Conservation (phyloP, 2,888 invertebrate genomes). For the Phalangium opilio region DNA sequence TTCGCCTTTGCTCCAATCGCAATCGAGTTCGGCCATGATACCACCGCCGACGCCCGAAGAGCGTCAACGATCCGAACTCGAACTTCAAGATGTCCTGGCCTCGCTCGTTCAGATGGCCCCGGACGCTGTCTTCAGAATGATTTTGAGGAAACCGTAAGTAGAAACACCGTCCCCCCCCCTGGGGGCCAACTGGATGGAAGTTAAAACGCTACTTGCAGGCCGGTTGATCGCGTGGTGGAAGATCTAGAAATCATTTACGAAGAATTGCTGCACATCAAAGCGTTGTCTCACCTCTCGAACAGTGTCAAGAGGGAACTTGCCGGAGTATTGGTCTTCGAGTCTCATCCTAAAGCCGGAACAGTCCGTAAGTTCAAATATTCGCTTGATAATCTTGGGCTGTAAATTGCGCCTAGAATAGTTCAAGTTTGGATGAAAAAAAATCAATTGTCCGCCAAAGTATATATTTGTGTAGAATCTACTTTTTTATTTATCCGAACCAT, state of each 20-base stretch:
- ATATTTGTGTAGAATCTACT: too few relatives aligned
- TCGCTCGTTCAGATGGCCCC: conserved; percentile 54
- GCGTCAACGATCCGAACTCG: conserved; percentile 48
- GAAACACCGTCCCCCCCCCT: too few relatives aligned
- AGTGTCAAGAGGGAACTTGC: conserved; percentile 66
- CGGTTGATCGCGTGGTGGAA: conserved; percentile 55
- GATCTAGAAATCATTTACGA: conserved; percentile 69
- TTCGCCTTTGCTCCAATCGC: not conserved
- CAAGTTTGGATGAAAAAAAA: too few relatives aligned
- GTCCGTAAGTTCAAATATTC: conserved; percentile 54
- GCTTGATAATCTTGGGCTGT: too few relatives aligned
- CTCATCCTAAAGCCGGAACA: conserved; percentile 57
- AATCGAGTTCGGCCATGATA: not conserved
- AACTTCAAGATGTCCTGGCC: conserved; percentile 48
- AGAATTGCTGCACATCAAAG: conserved; percentile 63
- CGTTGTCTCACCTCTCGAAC: conserved; percentile 60
- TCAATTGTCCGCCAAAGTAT: too few relatives aligned
- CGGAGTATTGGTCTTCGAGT: conserved; percentile 60
- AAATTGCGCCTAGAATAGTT: too few relatives aligned
- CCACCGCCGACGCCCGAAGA: conserved; percentile 40
- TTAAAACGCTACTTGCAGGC: too few relatives aligned
- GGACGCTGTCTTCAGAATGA: conserved; percentile 62
- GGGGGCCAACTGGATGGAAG: too few relatives aligned
- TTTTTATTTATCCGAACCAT: too few relatives aligned
- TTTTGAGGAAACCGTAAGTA: conserved; percentile 62